Evolutionary conservation across 2,797 vertebrate species (phyloP), one percentile per base, ranked within the genome.

Genomic region (Hydrolagus colliei): DNA sequence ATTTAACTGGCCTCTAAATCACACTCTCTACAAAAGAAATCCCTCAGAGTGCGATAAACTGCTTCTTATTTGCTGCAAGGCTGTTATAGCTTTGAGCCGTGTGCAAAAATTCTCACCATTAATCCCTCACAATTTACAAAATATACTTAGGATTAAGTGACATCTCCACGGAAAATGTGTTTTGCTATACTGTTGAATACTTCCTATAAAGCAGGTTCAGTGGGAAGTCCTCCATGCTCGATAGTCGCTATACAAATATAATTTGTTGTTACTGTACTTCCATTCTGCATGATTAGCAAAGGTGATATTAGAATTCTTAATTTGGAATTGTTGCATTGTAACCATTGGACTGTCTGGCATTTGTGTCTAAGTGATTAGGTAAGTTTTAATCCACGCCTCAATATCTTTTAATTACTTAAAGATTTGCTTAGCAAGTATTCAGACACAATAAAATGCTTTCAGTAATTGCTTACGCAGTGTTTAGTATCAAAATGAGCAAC

Each of bases 351-450:
- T 1, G 12, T 63, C n/a, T 12, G 10, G n/a, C 2, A 20, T 79
- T 63, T 22, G 27, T 63, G 22, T 9, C 61, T 27, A 63, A 63
- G 1, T 61, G 52, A 79, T 79, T 63, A 63, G 61, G n/a, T 63
- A 22, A n/a, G 27, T 79, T 27, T 79, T 63, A 62, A 63, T 79
- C n/a, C n/a, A 59, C 74, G 4, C 5, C 1, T 6, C n/a, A 63
- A 7, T 79, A 22, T 79, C 10, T 52, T 27, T 63, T 27, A 63
- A 79, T 63, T 78, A 62, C 3, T n/a, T 79, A 79, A 79, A 79
- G 76, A 79, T 78, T n/a, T 62, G 76, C 12, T 79, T 79, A n/a
- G 59, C 76, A 79, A 14, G 59, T 10, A 79, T 79, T 79, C 76
- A 9, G n/a, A 22, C 63, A 27, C 12, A 7, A 62, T 79, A 79